A percentile compares a stretch with the other conserved stretches of the same genome.
Evolutionary conservation across 2,888 invertebrate species (phyloP).

Genomic region (Caenorhabditis zanzibari): DNA sequence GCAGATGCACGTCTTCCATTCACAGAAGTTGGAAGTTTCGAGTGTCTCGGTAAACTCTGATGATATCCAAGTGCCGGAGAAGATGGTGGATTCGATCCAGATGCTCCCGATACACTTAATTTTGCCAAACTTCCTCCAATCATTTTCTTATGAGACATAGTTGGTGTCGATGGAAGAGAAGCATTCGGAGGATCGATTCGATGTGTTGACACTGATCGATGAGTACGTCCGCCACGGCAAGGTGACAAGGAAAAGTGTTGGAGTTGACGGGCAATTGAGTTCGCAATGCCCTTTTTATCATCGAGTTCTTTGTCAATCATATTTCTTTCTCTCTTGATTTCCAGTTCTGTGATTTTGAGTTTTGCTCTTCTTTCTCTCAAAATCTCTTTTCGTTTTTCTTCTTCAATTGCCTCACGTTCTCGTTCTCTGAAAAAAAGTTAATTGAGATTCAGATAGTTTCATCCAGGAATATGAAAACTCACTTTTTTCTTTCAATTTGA

Average conservation of each 20-base stretch:
- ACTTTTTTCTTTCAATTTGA: constrained; percentile 69
- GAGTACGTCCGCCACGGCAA: constrained; percentile 54
- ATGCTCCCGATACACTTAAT: constrained; percentile 28
- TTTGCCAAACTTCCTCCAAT: constrained; percentile 55
- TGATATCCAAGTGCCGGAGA: constrained; percentile 54
- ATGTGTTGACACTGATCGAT: constrained; percentile 55
- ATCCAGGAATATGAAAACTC: no score
- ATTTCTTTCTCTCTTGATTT: constrained; percentile 64
- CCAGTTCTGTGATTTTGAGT: constrained; percentile 70
- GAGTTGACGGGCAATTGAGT: constrained; percentile 65
- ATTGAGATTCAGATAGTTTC: no score
- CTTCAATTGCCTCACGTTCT: constrained; percentile 68
- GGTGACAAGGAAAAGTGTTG: constrained; percentile 68
- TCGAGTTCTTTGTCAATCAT: constrained; percentile 69
- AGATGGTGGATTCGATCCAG: constrained; percentile 38
- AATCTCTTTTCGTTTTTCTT: constrained; percentile 72
- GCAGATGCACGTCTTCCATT: constrained; percentile 47
- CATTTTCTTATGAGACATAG: constrained; percentile 57
- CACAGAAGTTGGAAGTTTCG: constrained; percentile 49
- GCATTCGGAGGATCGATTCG: constrained; percentile 68
- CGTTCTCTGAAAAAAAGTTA: constrained; percentile 67
- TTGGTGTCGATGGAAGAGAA: constrained; percentile 76
- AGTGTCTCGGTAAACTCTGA: constrained; percentile 61
- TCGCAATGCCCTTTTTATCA: constrained; percentile 61
- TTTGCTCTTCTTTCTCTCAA: constrained; percentile 70